Conservation (phyloP, 2,113 vertebrate species). For the Irena cyanogastra region DNA sequence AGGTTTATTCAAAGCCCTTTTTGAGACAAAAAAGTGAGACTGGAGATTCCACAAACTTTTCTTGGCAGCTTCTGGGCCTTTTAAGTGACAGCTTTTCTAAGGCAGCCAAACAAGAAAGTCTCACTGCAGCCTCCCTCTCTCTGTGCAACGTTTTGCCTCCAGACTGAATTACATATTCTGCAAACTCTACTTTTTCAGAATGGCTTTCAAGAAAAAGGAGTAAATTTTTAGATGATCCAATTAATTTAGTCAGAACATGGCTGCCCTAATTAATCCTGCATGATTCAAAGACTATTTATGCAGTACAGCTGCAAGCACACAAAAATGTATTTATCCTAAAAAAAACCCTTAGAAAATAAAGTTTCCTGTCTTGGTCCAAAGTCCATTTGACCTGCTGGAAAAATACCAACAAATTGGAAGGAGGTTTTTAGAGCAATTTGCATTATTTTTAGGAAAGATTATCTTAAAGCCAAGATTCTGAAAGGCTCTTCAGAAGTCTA, state of each 20-base stretch:
- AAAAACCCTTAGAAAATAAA: not conserved
- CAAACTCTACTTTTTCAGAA: not conserved
- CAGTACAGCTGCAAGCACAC: not conserved
- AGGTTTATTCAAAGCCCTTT: not conserved
- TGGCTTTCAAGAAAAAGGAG: not conserved
- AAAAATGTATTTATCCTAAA: not conserved
- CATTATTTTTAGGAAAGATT: conserved; percentile 24
- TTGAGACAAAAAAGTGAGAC: not conserved
- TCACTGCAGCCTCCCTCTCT: not conserved
- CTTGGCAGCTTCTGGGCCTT: not conserved
- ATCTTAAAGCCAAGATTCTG: conserved; percentile 5
- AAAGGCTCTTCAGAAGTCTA: not conserved
- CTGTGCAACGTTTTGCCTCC: not conserved
- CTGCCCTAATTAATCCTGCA: not conserved
- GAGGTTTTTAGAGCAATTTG: not conserved
- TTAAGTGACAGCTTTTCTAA: not conserved
- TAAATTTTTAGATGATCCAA: not conserved
- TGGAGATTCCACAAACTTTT: not conserved
- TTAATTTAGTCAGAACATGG: not conserved
- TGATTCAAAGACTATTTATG: not conserved
- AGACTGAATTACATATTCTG: not conserved
- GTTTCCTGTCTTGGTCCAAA: not conserved
- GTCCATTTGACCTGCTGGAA: not conserved
- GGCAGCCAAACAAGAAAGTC: not conserved
- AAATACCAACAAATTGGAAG: not conserved